These are phyloP conservation scores for Zeus faber DNA, from an alignment of 2,113 vertebrate species.

Conservation along the genomic window DNA sequence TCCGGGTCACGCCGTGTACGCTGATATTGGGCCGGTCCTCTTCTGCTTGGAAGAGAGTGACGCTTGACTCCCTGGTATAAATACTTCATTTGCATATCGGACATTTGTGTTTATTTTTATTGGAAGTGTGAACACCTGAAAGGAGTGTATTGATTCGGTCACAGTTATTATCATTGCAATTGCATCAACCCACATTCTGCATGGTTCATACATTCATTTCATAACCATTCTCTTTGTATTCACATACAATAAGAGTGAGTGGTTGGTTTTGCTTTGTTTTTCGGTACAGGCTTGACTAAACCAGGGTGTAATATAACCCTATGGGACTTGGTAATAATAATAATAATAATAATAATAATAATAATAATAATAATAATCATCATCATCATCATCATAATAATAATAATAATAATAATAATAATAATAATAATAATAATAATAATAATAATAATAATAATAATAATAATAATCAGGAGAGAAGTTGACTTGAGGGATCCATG, in stretches of 20 bases:
- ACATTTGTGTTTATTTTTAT: no score
- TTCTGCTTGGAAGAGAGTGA: background rate
- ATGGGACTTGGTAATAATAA: no score
- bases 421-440: no score
- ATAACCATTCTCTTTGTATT: background rate
- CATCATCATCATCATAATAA: background rate
- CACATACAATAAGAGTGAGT: background rate
- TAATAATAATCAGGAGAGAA: background rate
- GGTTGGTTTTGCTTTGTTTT: no score
- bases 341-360: no score
- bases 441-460: background rate
- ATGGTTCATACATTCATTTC: background rate
- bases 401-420: no score
- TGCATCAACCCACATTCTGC: background rate
- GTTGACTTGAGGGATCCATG: slow-evolving; percentile 26
- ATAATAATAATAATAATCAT: no score
- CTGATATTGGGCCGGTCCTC: background rate
- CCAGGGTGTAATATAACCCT: no score
- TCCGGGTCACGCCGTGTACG: no score
- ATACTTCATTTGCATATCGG: background rate
- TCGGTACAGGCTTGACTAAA: no score
- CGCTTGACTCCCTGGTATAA: background rate
- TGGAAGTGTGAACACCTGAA: background rate
- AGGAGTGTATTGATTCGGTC: background rate
- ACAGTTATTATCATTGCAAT: background rate